These are phyloP conservation scores for Pogonus chalceus DNA, from an alignment of 1,140 invertebrate species.

Conservation along the genomic window DNA sequence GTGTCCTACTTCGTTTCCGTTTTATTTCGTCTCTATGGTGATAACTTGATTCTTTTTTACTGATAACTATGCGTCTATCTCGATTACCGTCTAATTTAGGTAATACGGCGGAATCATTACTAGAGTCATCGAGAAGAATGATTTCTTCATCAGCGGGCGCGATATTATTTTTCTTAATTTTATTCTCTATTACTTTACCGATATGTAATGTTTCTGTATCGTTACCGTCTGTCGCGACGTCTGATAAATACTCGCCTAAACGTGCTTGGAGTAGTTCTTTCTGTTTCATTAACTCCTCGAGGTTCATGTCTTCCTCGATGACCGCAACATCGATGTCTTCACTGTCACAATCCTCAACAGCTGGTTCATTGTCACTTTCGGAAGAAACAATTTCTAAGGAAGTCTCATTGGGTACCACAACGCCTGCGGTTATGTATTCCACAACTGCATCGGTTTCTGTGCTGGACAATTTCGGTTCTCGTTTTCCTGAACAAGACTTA, in stretches of 20 bases:
- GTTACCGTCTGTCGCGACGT: conserved; percentile 34
- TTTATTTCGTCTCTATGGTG: conserved; percentile 21
- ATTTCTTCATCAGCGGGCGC: conserved; percentile 25
- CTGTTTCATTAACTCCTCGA: conserved; percentile 81
- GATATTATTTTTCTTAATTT: conserved; percentile 15
- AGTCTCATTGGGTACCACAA: conserved; percentile 19
- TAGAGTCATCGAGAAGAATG: conserved; percentile 32
- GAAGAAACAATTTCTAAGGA: conserved; percentile 56
- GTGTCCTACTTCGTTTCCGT: conserved; percentile 29
- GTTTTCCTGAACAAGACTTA: conserved; percentile 24
- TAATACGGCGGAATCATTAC: conserved; percentile 28
- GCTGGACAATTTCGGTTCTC: conserved; percentile 16
- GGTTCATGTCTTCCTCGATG: conserved; percentile 75
- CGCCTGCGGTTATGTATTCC: conserved; percentile 25
- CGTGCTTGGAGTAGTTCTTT: conserved; percentile 62
- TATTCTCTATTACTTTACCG: conserved; percentile 13
- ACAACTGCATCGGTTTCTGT: conserved; percentile 23
- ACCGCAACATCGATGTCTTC: conserved; percentile 60
- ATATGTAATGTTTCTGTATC: conserved; percentile 13
- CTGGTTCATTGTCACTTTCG: conserved; percentile 54
- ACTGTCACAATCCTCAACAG: conserved; percentile 59
- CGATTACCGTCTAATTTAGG: conserved; percentile 32
- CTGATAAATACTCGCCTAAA: conserved; percentile 46
- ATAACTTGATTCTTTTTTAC: conserved; percentile 28
- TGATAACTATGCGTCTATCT: conserved; percentile 27